Base-by-base conservation (phyloP, 2,113 vertebrate species). In the Nansenia antarctica region DNA sequence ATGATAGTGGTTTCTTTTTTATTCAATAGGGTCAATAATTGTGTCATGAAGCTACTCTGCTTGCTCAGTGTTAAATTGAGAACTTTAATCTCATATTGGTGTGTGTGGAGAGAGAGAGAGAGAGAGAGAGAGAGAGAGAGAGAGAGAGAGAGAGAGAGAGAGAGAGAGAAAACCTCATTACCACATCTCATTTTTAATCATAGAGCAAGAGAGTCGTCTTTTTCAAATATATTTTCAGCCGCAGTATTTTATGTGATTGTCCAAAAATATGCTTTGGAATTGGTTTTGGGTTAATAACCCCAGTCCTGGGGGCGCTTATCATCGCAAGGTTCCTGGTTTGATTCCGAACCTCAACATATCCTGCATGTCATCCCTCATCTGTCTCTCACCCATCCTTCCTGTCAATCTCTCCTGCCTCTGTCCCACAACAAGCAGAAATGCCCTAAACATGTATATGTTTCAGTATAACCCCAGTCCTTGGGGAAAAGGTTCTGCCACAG, bases 1-100 rank as follows among this genome's bases (percentile, higher is more conserved):
- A 64, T 55, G 68, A 74, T 74, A 29, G 61, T 69, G 62, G 69
- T 69, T 63, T 74, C 61, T 67, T 37, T 74, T 69, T 69, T 69
- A 74, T 74, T 69, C 52, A 60, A 35, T 59, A 49, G 69, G 22
- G 63, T 69, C 65, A 74, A 64, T 74, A 69, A 59, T 53, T 58
- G 67, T 69, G 73, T 35, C 66, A 64, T 69, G 68, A 59, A 74
- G 64, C 57, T 70, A 49, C n/a, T n/a, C n/a, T n/a, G n/a, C 29
- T 45, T 59, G 35, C 53, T 61, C 30, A 26, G 62, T 59, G 45
- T 18, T 29, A 59, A 55, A 55, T 29, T 55, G 60, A 69, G 60
- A 53, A 35, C 52, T 61, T 62, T 73, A 73, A 74, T 74, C 62
- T 64, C 52, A 69, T 53, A 62, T 68, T 74, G 73, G 59, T 47